These are phyloP conservation scores for Pegoplata infirma DNA, from an alignment of 2,888 invertebrate species.

Conservation along the genomic window DNA sequence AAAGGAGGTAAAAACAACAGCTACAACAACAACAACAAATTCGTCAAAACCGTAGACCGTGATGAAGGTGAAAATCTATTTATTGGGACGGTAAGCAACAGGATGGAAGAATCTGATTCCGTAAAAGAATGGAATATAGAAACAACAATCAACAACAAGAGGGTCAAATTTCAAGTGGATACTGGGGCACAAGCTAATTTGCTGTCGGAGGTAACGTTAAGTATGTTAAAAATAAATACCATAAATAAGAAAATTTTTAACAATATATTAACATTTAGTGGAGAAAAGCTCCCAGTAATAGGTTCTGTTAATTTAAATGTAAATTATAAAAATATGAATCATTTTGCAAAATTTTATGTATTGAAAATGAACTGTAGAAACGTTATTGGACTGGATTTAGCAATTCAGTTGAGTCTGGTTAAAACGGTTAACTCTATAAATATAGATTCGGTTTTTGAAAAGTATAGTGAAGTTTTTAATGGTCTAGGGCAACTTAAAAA, in stretches of 20 bases:
- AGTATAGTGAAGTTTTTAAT: constrained; percentile 26
- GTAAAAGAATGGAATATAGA: too few species aligned
- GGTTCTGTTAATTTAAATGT: background rate
- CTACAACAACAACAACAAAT: too few species aligned
- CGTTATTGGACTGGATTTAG: constrained; percentile 24
- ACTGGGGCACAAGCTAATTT: too few species aligned
- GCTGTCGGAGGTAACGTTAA: constrained; percentile 1
- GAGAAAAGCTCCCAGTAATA: constrained; percentile 15
- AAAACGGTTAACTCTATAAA: constrained; percentile 23
- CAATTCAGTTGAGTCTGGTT: constrained; percentile 22
- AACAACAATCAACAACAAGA: background rate
- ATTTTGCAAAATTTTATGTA: background rate
- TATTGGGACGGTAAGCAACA: too few species aligned
- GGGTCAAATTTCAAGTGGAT: too few species aligned
- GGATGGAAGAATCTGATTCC: too few species aligned
- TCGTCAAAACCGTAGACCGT: too few species aligned
- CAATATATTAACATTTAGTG: constrained; percentile 39
- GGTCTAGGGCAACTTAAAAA: constrained; percentile 32
- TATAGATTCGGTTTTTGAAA: constrained; percentile 24
- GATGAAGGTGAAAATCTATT: too few species aligned
- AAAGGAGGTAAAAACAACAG: too few species aligned
- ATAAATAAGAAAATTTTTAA: too few species aligned
- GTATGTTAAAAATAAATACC: constrained; percentile 11
- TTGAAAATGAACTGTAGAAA: constrained; percentile 5
- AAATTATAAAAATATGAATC: too few species aligned